Percentiles rank a stretch among this genome's conserved stretches.
phyloP scores from a whole-genome alignment of 2,888 invertebrate genomes.

The Coremacera marginata region DNA sequence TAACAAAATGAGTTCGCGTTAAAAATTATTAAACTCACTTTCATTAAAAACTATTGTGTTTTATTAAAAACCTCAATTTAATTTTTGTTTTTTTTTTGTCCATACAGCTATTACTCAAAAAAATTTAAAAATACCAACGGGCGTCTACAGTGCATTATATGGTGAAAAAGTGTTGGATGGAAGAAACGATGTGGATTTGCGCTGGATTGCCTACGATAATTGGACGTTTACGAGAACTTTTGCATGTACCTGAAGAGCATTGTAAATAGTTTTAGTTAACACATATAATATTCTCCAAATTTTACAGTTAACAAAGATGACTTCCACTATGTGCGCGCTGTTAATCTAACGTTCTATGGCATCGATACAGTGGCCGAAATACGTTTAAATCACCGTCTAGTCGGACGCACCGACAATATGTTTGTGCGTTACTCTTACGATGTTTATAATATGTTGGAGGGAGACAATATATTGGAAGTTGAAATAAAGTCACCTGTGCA shows the following conservation, averaged over 20 bases:
- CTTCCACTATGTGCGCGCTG: conserved; percentile 55
- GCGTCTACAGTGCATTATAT: conserved; percentile 62
- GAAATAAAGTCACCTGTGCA: conserved; percentile 77
- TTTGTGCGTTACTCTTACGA: conserved; percentile 84
- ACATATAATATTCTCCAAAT: background rate
- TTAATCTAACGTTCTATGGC: conserved; percentile 81
- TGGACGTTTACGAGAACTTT: conserved; percentile 84
- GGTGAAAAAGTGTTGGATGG: conserved; percentile 70
- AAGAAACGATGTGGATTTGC: conserved; percentile 82
- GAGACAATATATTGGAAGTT: conserved; percentile 75
- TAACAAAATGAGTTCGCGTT: too few species aligned
- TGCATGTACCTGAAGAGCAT: conserved; percentile 71
- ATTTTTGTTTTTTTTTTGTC: conserved; percentile 21
- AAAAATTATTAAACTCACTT: too few species aligned
- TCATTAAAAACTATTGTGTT: too few species aligned
- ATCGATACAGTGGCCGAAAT: conserved; percentile 87
- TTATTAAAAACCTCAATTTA: too few species aligned
- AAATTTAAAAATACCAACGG: conserved; percentile 60
- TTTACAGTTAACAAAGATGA: conserved; percentile 58
- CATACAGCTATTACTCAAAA: conserved; percentile 51
- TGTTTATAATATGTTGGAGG: conserved; percentile 71
- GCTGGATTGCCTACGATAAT: conserved; percentile 85
- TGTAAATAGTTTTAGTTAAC: too few species aligned
- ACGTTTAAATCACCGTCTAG: conserved; percentile 76
- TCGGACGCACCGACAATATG: conserved; percentile 86